Evolutionary conservation across 92 coral and sea anemone species (phyloP).

Genomic region (Micromussa lordhowensis): DNA sequence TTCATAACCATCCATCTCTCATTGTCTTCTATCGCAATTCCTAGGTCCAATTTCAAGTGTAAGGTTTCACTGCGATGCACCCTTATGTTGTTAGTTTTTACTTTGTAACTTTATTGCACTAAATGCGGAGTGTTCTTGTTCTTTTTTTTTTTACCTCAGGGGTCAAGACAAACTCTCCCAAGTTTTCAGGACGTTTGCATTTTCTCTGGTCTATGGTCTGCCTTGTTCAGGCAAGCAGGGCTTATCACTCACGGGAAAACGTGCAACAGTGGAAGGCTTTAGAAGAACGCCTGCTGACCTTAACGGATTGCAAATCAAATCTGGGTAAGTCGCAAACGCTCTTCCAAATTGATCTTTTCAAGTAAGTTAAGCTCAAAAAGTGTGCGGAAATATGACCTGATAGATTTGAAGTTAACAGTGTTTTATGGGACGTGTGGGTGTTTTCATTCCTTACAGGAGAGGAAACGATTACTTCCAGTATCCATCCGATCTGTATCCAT

Average conservation of each 20-base stretch:
- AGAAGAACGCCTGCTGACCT: conserved; percentile 68
- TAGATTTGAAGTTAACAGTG: no score
- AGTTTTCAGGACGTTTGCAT: conserved; percentile 80
- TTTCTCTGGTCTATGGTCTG: conserved; percentile 88
- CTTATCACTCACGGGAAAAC: conserved; percentile 66
- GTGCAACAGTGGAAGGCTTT: conserved; percentile 80
- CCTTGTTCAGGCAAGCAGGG: conserved; percentile 70
- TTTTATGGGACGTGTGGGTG: not conserved
- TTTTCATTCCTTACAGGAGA: conserved; percentile 46
- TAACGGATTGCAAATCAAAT: conserved; percentile 78
- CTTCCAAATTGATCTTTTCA: not conserved
- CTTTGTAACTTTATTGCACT: not conserved
- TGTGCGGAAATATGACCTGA: not conserved
- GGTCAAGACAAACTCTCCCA: conserved; percentile 77
- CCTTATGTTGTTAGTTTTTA: no score
- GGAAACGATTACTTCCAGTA: conserved; percentile 85
- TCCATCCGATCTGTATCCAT: conserved; percentile 75
- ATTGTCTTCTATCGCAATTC: no score
- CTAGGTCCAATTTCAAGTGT: no score
- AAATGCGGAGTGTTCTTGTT: not conserved
- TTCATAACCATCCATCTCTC: no score
- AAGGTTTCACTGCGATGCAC: no score
- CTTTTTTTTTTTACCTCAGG: conserved; percentile 56
- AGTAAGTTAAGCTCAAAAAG: not conserved
- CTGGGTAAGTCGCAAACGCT: conserved; percentile 66